Evolutionary conservation across 2,113 vertebrate species (phyloP).

Genomic region (Varanus salvator): DNA sequence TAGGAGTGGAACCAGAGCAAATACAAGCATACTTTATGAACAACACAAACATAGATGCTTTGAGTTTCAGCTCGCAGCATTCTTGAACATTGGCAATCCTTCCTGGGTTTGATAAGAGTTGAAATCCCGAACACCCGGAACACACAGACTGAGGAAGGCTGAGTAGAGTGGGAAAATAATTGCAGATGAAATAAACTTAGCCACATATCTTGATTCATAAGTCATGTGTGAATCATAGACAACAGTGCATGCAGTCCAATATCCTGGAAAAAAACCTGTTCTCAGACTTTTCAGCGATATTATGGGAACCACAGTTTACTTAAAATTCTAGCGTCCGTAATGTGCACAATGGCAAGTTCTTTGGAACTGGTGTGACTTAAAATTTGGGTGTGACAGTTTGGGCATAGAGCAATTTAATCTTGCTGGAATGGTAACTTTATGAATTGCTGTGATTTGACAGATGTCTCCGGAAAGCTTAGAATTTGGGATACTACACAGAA

Average conservation of each 20-base stretch:
- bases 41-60: neutral
- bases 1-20: neutral
- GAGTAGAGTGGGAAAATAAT: too few relatives aligned
- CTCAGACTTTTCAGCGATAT: neutral
- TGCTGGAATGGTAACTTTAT: conserved; percentile 49
- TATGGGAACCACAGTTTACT: neutral
- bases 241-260: neutral
- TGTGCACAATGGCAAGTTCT: too few relatives aligned
- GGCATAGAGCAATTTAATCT: conserved; percentile 1
- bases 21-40: neutral
- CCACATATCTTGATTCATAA: neutral
- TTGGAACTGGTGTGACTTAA: conserved; percentile 6
- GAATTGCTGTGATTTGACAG: conserved; percentile 74
- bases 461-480: conserved; percentile 91
- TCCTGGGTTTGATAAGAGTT: too few relatives aligned
- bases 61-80: too few relatives aligned
- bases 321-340: neutral
- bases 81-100: too few relatives aligned
- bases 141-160: too few relatives aligned
- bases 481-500: conserved; percentile 99
- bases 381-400: conserved; percentile 1
- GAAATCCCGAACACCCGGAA: too few relatives aligned
- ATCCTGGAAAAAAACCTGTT: neutral
- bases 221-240: neutral
- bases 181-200: too few relatives aligned